Base-by-base conservation (phyloP, 2,113 vertebrate species). In the Amphiprion ocellaris region DNA sequence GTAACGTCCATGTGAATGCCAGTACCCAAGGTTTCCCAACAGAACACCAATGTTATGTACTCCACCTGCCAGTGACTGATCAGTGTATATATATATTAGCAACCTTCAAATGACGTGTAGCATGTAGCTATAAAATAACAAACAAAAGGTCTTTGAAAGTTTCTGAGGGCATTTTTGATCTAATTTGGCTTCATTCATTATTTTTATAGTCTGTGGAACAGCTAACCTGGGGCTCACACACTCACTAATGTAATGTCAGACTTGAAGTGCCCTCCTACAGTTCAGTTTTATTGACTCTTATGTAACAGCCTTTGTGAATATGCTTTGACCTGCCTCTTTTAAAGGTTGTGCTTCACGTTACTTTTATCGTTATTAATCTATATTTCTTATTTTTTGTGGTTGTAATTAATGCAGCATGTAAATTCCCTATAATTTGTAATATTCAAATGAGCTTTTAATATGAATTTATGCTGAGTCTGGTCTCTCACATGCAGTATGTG, bases 281-380 rank as follows among this genome's bases (percentile, higher is more conserved):
- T 74, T 63, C 4, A 58, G 19, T 62, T 78, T 53, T 64, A 41
- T 72, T 33, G 66, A 68, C 39, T 80, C 15, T 44, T 59, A 50
- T 55, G n/a, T 68, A 77, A 41, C 2, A 10, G 17, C 58, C 10
- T 41, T 54, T 19, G 26, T 19, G 11, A 56, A 54, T 12, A 15
- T 10, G 19, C 58, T 65, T 63, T 47, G 44, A 67, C 46, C 5
- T 54, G 8, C 4, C 16, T 26, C 15, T 62, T 30, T 61, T 47
- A 15, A 65, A 21, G 37, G 2, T 26, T 28, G 5, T 10, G 47
- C 33, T 52, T 60, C 62, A 39, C 19, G 1, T 21, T 24, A 0
- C 10, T 75, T 65, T 70, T 39, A 44, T 8, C 56, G 16, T 19
- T 28, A 44, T 10, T 12, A 16, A 52, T 62, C 49, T 7, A 6